Evolutionary conservation across 2,888 invertebrate species (phyloP).

Genomic region (Pardosa pseudoannulata): DNA sequence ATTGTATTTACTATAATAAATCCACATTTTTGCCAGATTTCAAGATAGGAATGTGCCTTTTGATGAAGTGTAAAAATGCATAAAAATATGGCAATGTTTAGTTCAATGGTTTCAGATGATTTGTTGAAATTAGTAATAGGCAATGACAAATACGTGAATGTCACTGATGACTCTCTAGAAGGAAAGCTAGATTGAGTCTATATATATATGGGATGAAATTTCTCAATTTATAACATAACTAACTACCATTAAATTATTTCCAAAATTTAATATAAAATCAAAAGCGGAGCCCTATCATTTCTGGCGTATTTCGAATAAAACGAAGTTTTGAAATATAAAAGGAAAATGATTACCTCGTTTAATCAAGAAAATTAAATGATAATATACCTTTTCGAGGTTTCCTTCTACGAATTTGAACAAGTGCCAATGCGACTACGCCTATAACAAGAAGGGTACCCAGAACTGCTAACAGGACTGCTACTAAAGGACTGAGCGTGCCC

Average conservation of each 20-base stretch:
- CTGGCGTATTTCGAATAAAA: neutral
- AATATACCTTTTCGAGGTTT: constrained; percentile 53
- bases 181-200: too few relatives aligned
- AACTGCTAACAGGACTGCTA: constrained; percentile 52
- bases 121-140: too few relatives aligned
- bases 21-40: too few relatives aligned
- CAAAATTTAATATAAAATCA: neutral
- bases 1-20: too few relatives aligned
- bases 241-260: too few relatives aligned
- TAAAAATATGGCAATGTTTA: too few relatives aligned
- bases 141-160: too few relatives aligned
- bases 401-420: constrained; percentile 62
- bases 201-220: too few relatives aligned
- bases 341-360: constrained; percentile 8
- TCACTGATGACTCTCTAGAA: too few relatives aligned
- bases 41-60: too few relatives aligned
- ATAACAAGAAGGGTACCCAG: constrained; percentile 61
- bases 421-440: constrained; percentile 69
- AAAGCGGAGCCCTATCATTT: neutral
- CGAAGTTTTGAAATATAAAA: neutral
- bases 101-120: too few relatives aligned
- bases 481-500: constrained; percentile 50
- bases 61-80: too few relatives aligned
- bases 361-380: constrained; percentile 25
- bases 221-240: neutral